Base-by-base conservation (phyloP, 2,113 vertebrate genomes). In the Struthio camelus region DNA sequence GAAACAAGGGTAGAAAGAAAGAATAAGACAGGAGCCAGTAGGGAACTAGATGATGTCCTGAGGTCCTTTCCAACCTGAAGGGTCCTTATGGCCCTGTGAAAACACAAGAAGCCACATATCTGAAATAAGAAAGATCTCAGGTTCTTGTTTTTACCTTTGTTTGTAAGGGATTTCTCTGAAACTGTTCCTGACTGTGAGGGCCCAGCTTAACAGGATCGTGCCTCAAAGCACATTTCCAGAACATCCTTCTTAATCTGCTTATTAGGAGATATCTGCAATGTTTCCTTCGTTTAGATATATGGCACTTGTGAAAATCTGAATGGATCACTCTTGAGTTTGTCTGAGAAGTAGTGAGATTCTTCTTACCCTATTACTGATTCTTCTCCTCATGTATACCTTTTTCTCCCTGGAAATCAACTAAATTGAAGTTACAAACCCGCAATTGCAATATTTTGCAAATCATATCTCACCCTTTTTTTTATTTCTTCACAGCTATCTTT, bases 21-120 rank as follows among this genome's bases (percentile, higher is more conserved):
- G 7, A 73, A 48, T 2, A 50, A 34, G 18, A 23, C 1, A 10
- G 32, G 22, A 62, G 1, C 11, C 8, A 44, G 11, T 2, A 8
- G 13, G 1, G 19, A 14, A 59, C 12, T 10, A 46, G 16, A 27
- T 70, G 50, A 66, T 48, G 6, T 48, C 9, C 28, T 77, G 40
- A 79, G 1, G 12, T 53, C 32, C 11, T 5, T 80, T 91, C 30
- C 64, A 16, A 65, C 14, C 24, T 20, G 23, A 67, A 64, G 19
- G 56, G 40, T 42, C 11, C 44, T 28, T 78, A 42, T 46, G 23
- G n/a, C 59, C 9, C 9, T 56, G 2, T 19, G 32, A 42, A 67
- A 69, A 54, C n/a, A 85, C 11, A 76, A 71, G 70, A 53, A 81
- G 20, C 4, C 70, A 27, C 11, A 76, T 85, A 71, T 34, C 50